These are phyloP conservation scores for Clarias macrocephalus DNA, from an alignment of 2,113 vertebrate genomes.

Conservation along the genomic window DNA sequence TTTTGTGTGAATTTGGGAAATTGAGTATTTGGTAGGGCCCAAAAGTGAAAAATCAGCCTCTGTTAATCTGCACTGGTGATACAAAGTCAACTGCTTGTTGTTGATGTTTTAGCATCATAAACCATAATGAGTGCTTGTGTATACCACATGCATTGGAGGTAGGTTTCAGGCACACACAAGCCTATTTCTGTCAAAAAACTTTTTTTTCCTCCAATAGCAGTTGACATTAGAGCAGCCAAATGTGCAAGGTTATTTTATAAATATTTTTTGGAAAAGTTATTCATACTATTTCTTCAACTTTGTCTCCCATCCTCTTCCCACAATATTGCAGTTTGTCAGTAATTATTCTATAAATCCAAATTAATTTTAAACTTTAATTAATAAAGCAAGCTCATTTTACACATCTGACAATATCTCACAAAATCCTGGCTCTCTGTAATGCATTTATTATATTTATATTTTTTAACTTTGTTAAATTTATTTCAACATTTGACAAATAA, in stretches of 20 bases:
- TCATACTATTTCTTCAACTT: constrained; percentile 7
- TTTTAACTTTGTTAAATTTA: neutral
- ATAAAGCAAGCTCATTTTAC: constrained; percentile 26
- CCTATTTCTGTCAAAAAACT: constrained; percentile 2
- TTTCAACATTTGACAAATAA: constrained; percentile 43
- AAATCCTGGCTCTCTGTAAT: constrained; percentile 13
- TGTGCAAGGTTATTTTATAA: constrained; percentile 13
- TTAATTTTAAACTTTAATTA: constrained; percentile 31
- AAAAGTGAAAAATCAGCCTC: constrained; percentile 50
- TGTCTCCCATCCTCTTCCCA: neutral
- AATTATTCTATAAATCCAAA: constrained; percentile 25
- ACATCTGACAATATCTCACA: constrained; percentile 26
- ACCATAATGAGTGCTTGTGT: constrained; percentile 9
- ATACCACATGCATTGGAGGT: neutral
- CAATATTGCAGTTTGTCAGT: constrained; percentile 42
- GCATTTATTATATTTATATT: constrained; percentile 22
- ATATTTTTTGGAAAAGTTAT: neutral
- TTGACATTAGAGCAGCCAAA: constrained; percentile 13
- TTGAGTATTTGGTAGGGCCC: constrained; percentile 39
- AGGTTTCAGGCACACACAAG: neutral
- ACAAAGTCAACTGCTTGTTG: constrained; percentile 45
- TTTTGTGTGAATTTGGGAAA: constrained; percentile 50
- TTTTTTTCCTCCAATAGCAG: neutral
- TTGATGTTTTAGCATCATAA: constrained; percentile 31
- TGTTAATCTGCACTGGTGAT: constrained; percentile 38